These are phyloP conservation scores for Sebastes nivosus DNA, from an alignment of 2,797 vertebrate species.

Conservation along the genomic window DNA sequence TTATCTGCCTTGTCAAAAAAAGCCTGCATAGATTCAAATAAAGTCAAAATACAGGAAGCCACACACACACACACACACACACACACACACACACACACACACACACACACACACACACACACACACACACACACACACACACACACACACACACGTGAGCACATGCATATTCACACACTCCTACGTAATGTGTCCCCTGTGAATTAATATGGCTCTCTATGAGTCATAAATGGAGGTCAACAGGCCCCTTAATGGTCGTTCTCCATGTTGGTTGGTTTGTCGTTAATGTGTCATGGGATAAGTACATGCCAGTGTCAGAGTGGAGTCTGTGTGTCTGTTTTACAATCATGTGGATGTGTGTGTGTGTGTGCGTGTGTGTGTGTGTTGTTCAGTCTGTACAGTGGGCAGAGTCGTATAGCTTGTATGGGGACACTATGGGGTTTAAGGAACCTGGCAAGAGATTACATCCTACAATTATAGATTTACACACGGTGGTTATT, in stretches of 20 bases:
- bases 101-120: slow-evolving; percentile 12
- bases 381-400: not conserved
- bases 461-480: not conserved
- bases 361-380: slow-evolving; percentile 2
- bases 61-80: slow-evolving; percentile 11
- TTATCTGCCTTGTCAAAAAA: slow-evolving; percentile 30
- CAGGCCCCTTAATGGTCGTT: slow-evolving; percentile 63
- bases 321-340: slow-evolving; percentile 24
- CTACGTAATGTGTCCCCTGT: slow-evolving; percentile 48
- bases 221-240: slow-evolving; percentile 71
- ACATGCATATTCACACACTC: slow-evolving; percentile 24
- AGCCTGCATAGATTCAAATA: slow-evolving; percentile 26
- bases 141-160: not conserved
- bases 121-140: slow-evolving; percentile 11
- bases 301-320: slow-evolving; percentile 25
- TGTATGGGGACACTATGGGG: not conserved
- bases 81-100: not conserved
- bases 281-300: slow-evolving; percentile 56
- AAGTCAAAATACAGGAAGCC: slow-evolving; percentile 27
- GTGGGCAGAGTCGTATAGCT: not conserved
- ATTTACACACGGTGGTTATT: not conserved
- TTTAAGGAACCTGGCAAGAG: not conserved
- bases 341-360: not conserved
- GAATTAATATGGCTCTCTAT: slow-evolving; percentile 57
- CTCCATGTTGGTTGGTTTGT: slow-evolving; percentile 56